These are phyloP conservation scores for Poeciliopsis turneri DNA, from an alignment of 2,797 vertebrate species.

Conservation along the genomic window DNA sequence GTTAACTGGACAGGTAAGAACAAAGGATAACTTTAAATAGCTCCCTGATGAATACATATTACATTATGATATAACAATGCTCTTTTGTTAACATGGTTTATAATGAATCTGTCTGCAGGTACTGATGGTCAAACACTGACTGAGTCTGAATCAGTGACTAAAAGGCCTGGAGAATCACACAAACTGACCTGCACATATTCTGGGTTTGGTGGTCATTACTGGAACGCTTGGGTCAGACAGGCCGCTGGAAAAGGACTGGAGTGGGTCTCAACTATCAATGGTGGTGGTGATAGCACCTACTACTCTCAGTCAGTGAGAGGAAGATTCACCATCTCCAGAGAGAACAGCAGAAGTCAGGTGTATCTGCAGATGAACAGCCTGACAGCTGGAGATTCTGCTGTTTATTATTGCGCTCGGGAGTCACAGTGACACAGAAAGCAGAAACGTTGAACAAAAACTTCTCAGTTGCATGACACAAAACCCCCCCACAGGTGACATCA, in stretches of 20 bases:
- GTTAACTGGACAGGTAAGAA: slow-evolving; percentile 7
- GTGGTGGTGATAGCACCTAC: neutral
- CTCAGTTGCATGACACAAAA: neutral
- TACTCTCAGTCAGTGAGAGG: neutral
- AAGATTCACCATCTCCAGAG: neutral
- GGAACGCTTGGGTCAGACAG: neutral
- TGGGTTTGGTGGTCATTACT: neutral
- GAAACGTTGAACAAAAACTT: neutral
- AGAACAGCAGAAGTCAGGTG: neutral
- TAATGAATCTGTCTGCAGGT: neutral
- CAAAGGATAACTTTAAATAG: neutral
- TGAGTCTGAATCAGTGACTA: neutral
- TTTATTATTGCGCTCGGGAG: neutral
- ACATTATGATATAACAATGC: neutral
- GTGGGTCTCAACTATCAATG: neutral
- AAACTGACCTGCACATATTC: neutral
- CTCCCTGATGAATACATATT: neutral
- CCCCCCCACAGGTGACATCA: neutral
- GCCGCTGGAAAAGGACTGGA: neutral
- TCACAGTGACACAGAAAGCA: neutral
- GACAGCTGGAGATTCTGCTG: neutral
- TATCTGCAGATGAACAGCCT: neutral
- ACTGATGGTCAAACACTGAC: neutral
- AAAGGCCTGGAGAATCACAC: neutral
- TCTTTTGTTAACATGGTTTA: neutral